Evolutionary conservation across 1,140 invertebrate species (phyloP), one percentile per base, ranked within the genome.

Genomic region (Ceratoteleas bidentatus): DNA sequence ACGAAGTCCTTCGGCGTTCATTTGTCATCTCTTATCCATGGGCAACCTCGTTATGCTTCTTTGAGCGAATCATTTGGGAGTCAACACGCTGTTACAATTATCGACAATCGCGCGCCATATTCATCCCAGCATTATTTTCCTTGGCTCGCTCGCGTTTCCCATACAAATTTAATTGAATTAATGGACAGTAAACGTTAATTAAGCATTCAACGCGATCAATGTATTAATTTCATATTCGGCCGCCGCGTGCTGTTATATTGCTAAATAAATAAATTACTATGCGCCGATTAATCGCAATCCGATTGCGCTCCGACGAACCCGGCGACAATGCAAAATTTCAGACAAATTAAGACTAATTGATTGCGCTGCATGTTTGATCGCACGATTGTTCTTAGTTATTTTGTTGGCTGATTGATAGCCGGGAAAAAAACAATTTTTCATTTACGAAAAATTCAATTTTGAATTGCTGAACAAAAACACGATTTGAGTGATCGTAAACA

Each of bases 41-140:
- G 36, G 36, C 53, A 75, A 65, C 58, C 65, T 81, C 58, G 64
- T 81, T 81, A 81, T 57, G 36, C 50, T 74, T 69, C 69, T 69
- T 74, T 53, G 64, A 74, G 47, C n/a, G 32, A 58, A 68, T 74
- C 60, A 70, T 74, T 81, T 58, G 34, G 40, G 45, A 70, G 70
- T 64, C 36, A 70, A 81, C 58, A 57, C 64, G 33, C 14, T 64
- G 61, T 69, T 75, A 75, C 70, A 81, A 81, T 81, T 75, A 70
- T 60, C 58, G 47, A 69, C 36, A 74, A 74, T 68, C 43, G 10
- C 47, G 8, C 40, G 36, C 32, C 61, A 38, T 60, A 65, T 78
- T 77, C 74, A 65, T 77, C 10, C 13, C 15, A 11, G 56, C 15
- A 32, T 13, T 62, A 60, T 64, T 52, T 77, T 70, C 45, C 66